Conservation (phyloP, 2,888 invertebrate genomes). For the Thumatha senex region DNA sequence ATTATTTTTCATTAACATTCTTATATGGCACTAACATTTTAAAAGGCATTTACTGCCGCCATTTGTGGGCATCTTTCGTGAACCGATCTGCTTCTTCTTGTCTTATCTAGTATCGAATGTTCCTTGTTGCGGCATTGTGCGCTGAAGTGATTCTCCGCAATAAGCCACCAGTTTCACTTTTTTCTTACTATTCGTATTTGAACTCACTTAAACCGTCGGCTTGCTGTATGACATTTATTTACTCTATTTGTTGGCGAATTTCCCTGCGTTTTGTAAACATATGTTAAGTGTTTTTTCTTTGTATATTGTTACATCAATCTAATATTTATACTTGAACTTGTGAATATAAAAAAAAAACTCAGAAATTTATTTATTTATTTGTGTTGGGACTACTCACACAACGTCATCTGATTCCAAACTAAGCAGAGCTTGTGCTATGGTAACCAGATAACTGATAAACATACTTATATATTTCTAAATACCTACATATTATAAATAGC, state of each 20-base stretch:
- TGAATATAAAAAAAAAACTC: no score
- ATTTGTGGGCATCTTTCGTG: no score
- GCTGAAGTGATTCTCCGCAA: constrained; percentile 57
- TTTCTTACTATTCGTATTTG: constrained; percentile 77
- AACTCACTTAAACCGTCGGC: constrained; percentile 71
- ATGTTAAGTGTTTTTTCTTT: constrained; percentile 29
- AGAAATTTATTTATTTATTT: no score
- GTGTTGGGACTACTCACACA: no score
- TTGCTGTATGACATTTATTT: constrained; percentile 60
- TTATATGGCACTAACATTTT: no score
- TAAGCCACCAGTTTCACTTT: constrained; percentile 61
- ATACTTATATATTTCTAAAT: no score
- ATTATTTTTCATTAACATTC: no score
- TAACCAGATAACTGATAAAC: no score
- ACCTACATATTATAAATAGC: no score
- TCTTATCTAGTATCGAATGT: constrained; percentile 17
- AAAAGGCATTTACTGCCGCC: no score
- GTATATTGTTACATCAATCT: constrained; percentile 24
- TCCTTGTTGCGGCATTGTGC: constrained; percentile 38
- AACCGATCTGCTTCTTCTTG: not conserved
- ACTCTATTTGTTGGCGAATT: constrained; percentile 58
- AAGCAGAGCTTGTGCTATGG: no score
- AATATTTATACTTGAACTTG: not conserved
- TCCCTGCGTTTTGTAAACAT: constrained; percentile 41
- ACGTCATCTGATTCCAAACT: no score